Base-by-base conservation (phyloP, 2,888 invertebrate genomes). In the Cacoxenus indagator region DNA sequence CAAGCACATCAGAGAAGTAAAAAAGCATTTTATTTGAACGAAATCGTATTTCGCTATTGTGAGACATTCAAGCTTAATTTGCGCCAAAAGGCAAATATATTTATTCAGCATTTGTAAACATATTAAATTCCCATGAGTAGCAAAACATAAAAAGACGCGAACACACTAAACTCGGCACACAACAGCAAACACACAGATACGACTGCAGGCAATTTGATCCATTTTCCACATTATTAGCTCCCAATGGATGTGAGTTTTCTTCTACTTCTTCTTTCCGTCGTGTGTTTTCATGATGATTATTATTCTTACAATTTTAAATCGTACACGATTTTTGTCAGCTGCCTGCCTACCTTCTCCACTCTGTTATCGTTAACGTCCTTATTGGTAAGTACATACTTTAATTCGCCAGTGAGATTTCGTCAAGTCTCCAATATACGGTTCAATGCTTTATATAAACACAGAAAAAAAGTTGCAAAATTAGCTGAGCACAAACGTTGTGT, bases 171-270 rank as follows among this genome's bases (percentile, higher is more conserved):
- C n/a, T n/a, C n/a, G n/a, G n/a, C 1, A 5, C 31, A 31, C 31
- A 57, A 4, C 2, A 2, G 14, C 57, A 57, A 27, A 14, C 29
- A 57, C n/a, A 27, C 27, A 69, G 66, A 73, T 79, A 82, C 75
- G 45, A 51, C 75, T 78, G 74, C 77, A 75, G 79, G 78, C 77
- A 76, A 82, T 80, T 76, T 81, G 77, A 22, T 78, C 76, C 78
- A 81, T 81, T 81, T 81, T 81, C 79, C 79, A 73, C 83, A 78
- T 79, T 83, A 83, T 81, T 81, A 78, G 78, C 75, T 81, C 78
- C 78, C 79, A 81, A 80, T 82, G 82, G 78, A 82, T 82, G 26
- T 0, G 14, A 24, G 37, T 37, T 5, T 37, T 37, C 6, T 5
- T 37, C 37, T 11, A 37, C 11, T 37, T 37, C n/a, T n/a, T 37